Base-by-base conservation (phyloP, 2,888 invertebrate genomes). In the Zeuzera pyrina region DNA sequence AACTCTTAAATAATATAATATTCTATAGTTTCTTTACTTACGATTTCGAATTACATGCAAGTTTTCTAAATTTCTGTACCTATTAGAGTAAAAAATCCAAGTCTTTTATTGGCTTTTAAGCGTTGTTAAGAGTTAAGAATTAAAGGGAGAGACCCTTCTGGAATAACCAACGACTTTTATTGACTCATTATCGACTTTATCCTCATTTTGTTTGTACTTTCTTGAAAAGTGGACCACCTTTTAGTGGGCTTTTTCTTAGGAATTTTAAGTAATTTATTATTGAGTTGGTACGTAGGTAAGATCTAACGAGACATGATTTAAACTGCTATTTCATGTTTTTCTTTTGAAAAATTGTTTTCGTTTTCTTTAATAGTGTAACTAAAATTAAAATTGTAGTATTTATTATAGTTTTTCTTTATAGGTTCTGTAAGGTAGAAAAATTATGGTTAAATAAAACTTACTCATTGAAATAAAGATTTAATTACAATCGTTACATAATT, bases 401-500 rank as follows among this genome's bases (percentile, higher is more conserved):
- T 24, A 8, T 10, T 19, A 6, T 6, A 19, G 8, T 8, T 19
- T 19, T 19, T 19, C 19, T 19, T 8, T 19, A 6, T 19, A 19
- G 19, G 5, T 19, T n/a, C n/a, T n/a, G n/a, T n/a, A n/a, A n/a
- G n/a, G n/a, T n/a, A n/a, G n/a, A n/a, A n/a, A 19, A 8, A 8
- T 19, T 19, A 19, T 8, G 19, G 19, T 19, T 19, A 60, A 66
- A 72, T 65, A 57, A 68, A 74, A 77, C 57, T 34, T 47, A 49
- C 45, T 47, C 39, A 41, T 77, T 76, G 72, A 83, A 81, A 81
- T 81, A 81, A 83, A 77, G 78, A 70, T 83, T 79, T 81, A 83
- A 83, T 83, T 81, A 79, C 78, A 81, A 76, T 83, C 62, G 72
- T 78, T 81, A 81, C 79, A 81, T 83, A 78, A 76, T 73, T 70